phyloP scores from a whole-genome alignment of 1,140 invertebrate species.

The Musca domestica region DNA sequence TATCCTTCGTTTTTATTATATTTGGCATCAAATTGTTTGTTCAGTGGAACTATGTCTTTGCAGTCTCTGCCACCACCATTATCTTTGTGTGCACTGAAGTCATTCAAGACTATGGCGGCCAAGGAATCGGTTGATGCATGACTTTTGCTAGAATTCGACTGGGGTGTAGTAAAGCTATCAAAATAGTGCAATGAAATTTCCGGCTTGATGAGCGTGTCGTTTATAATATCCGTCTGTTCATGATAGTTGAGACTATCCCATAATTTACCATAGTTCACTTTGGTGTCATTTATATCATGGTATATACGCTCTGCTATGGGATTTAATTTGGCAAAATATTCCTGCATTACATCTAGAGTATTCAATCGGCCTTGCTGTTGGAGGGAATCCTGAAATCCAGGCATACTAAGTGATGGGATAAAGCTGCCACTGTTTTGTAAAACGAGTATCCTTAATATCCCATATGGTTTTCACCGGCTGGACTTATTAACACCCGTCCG shows the following conservation, averaged over 20 bases:
- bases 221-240: slow-evolving; percentile 26
- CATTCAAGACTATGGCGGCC: slow-evolving; percentile 5
- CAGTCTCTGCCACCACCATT: neutral
- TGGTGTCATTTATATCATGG: slow-evolving; percentile 22
- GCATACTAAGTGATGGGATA: neutral
- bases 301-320: slow-evolving; percentile 24
- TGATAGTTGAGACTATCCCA: slow-evolving; percentile 17
- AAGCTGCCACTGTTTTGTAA: too few relatives aligned
- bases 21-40: neutral
- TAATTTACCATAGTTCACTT: slow-evolving; percentile 19
- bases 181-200: slow-evolving; percentile 26
- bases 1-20: neutral
- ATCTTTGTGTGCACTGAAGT: neutral
- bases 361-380: neutral
- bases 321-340: slow-evolving; percentile 27
- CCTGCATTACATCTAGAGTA: slow-evolving; percentile 1
- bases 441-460: too few relatives aligned
- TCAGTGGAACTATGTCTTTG: too few relatives aligned
- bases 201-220: slow-evolving; percentile 27
- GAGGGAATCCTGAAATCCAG: slow-evolving; percentile 7
- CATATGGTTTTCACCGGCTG: too few relatives aligned
- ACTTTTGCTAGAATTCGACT: neutral
- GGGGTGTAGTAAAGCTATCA: slow-evolving; percentile 21
- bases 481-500: too few relatives aligned
- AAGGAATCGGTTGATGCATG: slow-evolving; percentile 1